Conservation (phyloP, 2,888 invertebrate species). For the Sesia apiformis region DNA sequence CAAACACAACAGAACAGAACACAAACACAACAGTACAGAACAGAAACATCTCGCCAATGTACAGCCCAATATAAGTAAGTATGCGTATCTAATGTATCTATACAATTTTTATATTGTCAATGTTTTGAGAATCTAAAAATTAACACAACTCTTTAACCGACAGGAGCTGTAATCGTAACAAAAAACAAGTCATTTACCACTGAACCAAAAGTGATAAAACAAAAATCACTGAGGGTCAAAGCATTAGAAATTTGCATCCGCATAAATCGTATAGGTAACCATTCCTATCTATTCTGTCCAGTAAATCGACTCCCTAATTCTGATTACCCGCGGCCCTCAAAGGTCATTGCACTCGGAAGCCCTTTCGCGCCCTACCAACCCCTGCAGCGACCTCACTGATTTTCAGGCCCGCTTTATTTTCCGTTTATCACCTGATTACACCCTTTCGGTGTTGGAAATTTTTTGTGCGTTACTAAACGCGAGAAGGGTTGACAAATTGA, state of each 20-base stretch:
- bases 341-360: slow-evolving; percentile 52
- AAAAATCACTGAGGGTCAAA: neutral
- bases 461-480: neutral
- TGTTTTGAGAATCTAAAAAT: too few relatives aligned
- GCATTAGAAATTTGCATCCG: neutral
- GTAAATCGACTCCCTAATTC: slow-evolving; percentile 40
- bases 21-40: too few relatives aligned
- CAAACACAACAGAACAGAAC: too few relatives aligned
- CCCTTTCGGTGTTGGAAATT: slow-evolving; percentile 7
- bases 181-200: neutral
- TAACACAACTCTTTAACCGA: too few relatives aligned
- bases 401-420: slow-evolving; percentile 39
- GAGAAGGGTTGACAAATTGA: neutral
- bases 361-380: slow-evolving; percentile 24
- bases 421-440: slow-evolving; percentile 46
- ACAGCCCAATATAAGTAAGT: too few relatives aligned
- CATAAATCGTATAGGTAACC: slow-evolving; percentile 5
- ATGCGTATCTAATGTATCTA: too few relatives aligned
- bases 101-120: too few relatives aligned
- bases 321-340: slow-evolving; percentile 27
- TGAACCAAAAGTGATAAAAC: neutral
- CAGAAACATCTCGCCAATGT: too few relatives aligned
- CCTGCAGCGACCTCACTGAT: slow-evolving; percentile 6
- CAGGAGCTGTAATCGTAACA: too few relatives aligned
- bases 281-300: slow-evolving; percentile 43